Evolutionary conservation across 2,888 invertebrate genomes (phyloP).

Genomic region (Harpalus rufipes): DNA sequence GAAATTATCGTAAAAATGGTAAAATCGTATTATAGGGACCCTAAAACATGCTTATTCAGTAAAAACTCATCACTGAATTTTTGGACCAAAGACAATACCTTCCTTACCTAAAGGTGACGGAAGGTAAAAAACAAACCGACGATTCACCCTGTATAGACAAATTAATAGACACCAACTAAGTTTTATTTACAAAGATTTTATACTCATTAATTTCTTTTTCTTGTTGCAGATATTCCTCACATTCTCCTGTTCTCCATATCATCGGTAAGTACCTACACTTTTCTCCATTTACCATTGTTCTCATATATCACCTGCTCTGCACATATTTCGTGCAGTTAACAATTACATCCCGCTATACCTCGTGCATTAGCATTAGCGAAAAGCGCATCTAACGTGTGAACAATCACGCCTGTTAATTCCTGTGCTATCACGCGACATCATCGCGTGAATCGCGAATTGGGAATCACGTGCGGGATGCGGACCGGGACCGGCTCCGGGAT

Average conservation of each 20-base stretch:
- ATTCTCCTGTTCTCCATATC: neutral
- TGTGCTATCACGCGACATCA: constrained; percentile 36
- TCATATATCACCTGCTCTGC: constrained; percentile 6
- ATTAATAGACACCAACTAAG: too few relatives aligned
- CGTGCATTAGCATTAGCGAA: constrained; percentile 13
- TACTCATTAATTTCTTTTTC: neutral
- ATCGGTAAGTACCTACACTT: neutral
- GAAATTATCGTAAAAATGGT: too few relatives aligned
- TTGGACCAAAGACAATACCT: too few relatives aligned
- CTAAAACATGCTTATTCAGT: too few relatives aligned
- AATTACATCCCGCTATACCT: neutral
- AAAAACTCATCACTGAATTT: too few relatives aligned
- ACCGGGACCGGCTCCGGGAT: neutral
- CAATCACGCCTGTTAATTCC: constrained; percentile 45
- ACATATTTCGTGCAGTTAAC: constrained; percentile 22
- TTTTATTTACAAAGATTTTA: too few relatives aligned
- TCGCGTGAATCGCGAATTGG: constrained; percentile 3
- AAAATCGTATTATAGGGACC: too few relatives aligned
- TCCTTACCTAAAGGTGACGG: too few relatives aligned
- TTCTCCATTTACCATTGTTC: neutral
- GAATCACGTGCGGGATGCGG: neutral
- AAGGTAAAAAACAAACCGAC: too few relatives aligned
- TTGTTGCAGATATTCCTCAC: neutral
- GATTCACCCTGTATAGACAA: too few relatives aligned
- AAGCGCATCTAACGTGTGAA: constrained; percentile 52